Conservation (phyloP, 2,888 invertebrate genomes). For the Teleiodes luculella region DNA sequence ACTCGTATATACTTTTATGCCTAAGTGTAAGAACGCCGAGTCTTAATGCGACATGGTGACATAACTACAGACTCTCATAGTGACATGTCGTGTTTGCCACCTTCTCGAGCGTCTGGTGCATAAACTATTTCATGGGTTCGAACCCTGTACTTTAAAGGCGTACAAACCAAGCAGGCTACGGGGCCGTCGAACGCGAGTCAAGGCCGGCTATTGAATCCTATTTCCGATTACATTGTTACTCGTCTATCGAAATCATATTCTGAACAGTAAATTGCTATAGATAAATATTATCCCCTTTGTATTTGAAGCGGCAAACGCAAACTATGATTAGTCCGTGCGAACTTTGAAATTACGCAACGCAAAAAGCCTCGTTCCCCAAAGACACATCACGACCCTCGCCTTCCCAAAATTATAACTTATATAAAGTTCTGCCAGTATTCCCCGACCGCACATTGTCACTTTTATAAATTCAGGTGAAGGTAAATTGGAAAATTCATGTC, state of each 20-base stretch:
- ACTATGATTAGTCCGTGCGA: not conserved
- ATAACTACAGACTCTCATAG: no score
- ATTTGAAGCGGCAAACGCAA: not conserved
- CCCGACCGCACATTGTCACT: not conserved
- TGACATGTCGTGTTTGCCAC: no score
- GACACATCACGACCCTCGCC: not conserved
- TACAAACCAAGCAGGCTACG: no score
- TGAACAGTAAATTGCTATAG: not conserved
- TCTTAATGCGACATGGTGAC: no score
- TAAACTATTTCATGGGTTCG: no score
- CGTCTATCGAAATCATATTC: conserved; percentile 3
- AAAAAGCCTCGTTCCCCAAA: not conserved
- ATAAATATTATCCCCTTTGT: not conserved
- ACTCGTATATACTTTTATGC: no score
- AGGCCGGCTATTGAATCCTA: not conserved
- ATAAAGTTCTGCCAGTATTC: not conserved
- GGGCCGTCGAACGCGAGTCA: no score
- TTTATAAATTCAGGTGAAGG: not conserved
- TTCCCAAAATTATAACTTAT: not conserved
- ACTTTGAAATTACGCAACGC: conserved; percentile 1
- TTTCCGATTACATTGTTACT: not conserved
- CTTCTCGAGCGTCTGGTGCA: no score
- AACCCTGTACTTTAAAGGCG: no score
- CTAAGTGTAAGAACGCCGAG: no score
- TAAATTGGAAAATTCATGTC: not conserved